Conservation (phyloP, 2,113 vertebrate genomes). For the Carettochelys insculpta region DNA sequence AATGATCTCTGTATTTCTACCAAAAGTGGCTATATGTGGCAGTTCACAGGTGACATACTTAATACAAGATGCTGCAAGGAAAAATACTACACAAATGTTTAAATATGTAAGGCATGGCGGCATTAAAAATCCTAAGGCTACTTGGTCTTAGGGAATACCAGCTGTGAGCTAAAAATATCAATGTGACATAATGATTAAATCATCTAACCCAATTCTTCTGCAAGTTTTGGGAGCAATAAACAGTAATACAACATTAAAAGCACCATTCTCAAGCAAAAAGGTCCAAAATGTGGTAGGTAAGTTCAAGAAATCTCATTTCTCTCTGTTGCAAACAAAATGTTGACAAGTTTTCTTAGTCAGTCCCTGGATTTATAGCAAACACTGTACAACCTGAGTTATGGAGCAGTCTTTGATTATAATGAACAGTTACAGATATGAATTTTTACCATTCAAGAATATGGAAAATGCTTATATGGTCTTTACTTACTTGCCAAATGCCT, state of each 20-base stretch:
- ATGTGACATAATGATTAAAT: not conserved
- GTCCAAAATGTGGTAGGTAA: not conserved
- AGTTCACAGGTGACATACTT: not conserved
- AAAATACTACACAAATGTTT: not conserved
- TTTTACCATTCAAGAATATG: not conserved
- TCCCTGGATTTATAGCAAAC: not conserved
- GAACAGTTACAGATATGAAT: not conserved
- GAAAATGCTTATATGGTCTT: not conserved
- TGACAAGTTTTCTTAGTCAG: not conserved
- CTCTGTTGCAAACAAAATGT: not conserved
- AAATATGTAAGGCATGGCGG: not conserved
- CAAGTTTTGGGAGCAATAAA: not conserved
- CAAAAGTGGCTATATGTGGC: not conserved
- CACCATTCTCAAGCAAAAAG: not conserved
- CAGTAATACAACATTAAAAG: not conserved
- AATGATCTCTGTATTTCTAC: not conserved
- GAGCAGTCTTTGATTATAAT: not conserved
- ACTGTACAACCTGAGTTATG: not conserved
- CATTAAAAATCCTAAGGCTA: not conserved
- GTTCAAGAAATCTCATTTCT: not conserved
- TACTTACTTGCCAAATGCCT: not conserved
- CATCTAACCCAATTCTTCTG: not conserved
- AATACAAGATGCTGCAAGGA: not conserved
- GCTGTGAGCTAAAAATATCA: not conserved
- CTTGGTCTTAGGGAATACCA: not conserved